A percentile compares a stretch with the other conserved stretches of the same genome.
These are phyloP conservation scores for Limnephilus rhombicus DNA, from an alignment of 2,888 invertebrate genomes.

Conservation along the genomic window DNA sequence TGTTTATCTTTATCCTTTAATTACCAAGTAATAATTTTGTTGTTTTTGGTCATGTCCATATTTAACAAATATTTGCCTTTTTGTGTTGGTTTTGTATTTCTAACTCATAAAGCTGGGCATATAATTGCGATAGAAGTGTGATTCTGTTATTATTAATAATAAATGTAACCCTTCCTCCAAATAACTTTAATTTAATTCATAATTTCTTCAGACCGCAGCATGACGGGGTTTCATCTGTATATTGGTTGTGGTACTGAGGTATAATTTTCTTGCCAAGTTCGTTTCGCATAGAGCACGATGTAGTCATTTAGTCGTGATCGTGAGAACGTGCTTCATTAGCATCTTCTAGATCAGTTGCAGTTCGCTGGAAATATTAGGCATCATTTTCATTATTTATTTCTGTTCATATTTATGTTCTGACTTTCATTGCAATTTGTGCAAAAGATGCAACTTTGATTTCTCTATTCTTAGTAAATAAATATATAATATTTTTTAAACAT, in stretches of 20 bases:
- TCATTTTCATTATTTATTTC: conserved; percentile 32
- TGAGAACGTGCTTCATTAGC: conserved; percentile 60
- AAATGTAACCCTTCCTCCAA: neutral
- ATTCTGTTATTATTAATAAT: neutral
- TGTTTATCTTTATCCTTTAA: neutral
- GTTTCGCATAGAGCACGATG: conserved; percentile 39
- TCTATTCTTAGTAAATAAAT: neutral
- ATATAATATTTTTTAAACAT: no score
- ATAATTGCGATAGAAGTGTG: neutral
- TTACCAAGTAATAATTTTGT: neutral
- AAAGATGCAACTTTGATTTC: neutral
- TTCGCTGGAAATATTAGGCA: conserved; percentile 8
- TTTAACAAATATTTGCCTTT: neutral
- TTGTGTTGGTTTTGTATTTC: neutral
- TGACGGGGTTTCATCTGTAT: neutral
- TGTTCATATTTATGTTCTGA: neutral
- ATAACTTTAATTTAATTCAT: neutral
- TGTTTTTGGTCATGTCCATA: neutral
- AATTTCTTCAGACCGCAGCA: neutral
- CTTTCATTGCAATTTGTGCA: neutral
- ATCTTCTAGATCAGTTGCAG: conserved; percentile 49
- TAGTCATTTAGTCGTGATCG: conserved; percentile 44
- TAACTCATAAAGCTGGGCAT: neutral
- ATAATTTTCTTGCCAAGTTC: conserved; percentile 15
- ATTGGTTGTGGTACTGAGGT: conserved; percentile 12